Evolutionary conservation across 2,113 vertebrate species (phyloP).

Genomic region (Hylia prasina): DNA sequence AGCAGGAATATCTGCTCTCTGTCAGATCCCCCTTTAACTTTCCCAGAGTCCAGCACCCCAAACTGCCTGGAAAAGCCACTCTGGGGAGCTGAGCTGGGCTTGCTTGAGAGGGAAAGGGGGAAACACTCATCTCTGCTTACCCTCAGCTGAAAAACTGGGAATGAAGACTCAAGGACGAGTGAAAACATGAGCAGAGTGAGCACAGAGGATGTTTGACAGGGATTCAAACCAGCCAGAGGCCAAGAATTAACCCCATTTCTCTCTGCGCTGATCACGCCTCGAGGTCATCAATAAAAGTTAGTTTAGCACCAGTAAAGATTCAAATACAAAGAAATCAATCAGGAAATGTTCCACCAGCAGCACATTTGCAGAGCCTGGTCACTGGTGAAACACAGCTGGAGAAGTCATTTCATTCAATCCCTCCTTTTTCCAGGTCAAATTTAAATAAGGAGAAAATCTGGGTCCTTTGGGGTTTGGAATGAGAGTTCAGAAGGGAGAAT

Average conservation of each 20-base stretch:
- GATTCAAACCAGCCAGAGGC: background rate
- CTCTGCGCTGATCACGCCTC: background rate
- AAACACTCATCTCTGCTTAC: background rate
- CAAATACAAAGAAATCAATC: background rate
- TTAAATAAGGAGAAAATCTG: background rate
- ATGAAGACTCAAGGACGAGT: slow-evolving; percentile 3
- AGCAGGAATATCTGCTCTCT: background rate
- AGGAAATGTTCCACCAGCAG: background rate
- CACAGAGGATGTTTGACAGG: background rate
- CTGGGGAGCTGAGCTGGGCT: background rate
- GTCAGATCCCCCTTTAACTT: background rate
- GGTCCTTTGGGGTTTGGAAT: background rate
- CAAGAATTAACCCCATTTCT: background rate
- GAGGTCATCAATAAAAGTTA: background rate
- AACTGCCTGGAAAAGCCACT: slow-evolving; percentile 6
- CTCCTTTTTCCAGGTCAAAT: background rate
- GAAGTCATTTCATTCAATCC: background rate
- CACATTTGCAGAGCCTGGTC: background rate
- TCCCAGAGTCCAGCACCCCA: background rate
- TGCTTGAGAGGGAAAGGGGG: background rate
- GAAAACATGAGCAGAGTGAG: background rate
- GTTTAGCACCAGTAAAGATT: background rate
- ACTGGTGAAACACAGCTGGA: background rate
- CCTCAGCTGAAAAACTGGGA: slow-evolving; percentile 1
- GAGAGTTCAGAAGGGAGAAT: background rate